Evolutionary conservation across 2,888 invertebrate species (phyloP), one percentile per base, ranked within the genome.

Genomic region (Ceratothoa steindachneri): DNA sequence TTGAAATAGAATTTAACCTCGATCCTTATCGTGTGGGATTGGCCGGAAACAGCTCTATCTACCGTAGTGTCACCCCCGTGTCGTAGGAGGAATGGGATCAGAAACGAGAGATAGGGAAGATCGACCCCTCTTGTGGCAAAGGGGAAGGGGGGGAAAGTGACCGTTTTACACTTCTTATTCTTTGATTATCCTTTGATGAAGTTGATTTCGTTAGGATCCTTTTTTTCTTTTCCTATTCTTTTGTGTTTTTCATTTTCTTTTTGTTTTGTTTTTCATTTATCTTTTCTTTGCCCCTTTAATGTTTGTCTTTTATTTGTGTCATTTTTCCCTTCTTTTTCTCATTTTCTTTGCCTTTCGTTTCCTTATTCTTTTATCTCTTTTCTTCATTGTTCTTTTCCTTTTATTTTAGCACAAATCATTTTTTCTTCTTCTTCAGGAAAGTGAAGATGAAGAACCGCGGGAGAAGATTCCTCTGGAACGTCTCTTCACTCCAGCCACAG

Each of bases 401-500:
- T 41, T 41, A 15, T 41, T 41, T 41, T 41, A n/a, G n/a, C n/a
- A n/a, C n/a, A n/a, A n/a, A n/a, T n/a, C n/a, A n/a, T n/a, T n/a
- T n/a, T n/a, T n/a, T n/a, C n/a, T 41, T 41, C 41, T 9, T 15
- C 41, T 55, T 55, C 60, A 60, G 60, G 60, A 60, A 24, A 60
- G 24, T 60, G 60, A 24, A 60, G 2, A 72, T 5, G 69, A 76
- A 9, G 72, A 67, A 52, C 71, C 74, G 15, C 71, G 80, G 80
- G 89, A 88, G 83, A 89, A 90, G 81, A 89, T 93, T 82, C 91
- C 93, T 85, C 87, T 94, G 83, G 91, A 93, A 85, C 93, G 93
- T 85, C 89, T 93, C 82, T 92, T 94, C 85, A 93, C 93, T 1
- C 93, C 93, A 71, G 93, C 93, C n/a, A 88, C 90, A 80, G 93